phyloP scores from a whole-genome alignment of 2,113 vertebrate species.

The Osmerus mordax region DNA sequence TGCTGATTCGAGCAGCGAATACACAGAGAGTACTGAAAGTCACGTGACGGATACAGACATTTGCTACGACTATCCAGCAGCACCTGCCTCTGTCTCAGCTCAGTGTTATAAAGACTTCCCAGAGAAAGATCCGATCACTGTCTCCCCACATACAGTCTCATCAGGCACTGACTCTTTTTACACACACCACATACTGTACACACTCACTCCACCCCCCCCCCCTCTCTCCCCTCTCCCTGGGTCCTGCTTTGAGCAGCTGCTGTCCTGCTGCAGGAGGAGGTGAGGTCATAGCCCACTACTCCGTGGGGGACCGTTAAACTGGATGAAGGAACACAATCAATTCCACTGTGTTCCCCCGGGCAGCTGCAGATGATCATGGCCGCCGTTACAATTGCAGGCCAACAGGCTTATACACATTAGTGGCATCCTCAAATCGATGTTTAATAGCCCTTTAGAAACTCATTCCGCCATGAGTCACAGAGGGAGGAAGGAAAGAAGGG shows the following conservation, averaged over 20 bases:
- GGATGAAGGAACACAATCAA: conserved; percentile 21
- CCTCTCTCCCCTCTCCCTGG: background rate
- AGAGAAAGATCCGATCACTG: conserved; percentile 14
- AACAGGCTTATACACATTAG: conserved; percentile 15
- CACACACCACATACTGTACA: background rate
- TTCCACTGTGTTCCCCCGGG: background rate
- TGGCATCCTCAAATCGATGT: conserved; percentile 25
- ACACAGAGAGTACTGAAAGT: no score
- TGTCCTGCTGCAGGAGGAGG: conserved; percentile 7
- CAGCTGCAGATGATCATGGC: conserved; percentile 20
- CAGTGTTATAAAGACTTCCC: background rate
- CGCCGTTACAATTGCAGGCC: conserved; percentile 17
- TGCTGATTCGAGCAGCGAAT: no score
- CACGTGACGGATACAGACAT: no score
- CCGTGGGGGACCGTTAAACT: conserved; percentile 27
- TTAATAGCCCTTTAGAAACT: background rate
- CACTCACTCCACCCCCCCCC: background rate
- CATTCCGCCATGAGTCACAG: background rate
- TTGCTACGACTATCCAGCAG: no score
- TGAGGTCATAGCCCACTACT: conserved; percentile 38
- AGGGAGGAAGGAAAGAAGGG: background rate
- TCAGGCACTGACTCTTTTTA: no score
- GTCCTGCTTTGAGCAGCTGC: conserved; percentile 10
- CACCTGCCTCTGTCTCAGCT: no score
- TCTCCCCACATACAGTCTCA: conserved; percentile 12